Conservation (phyloP, 2,797 vertebrate species). For the Podarcis siculus region DNA sequence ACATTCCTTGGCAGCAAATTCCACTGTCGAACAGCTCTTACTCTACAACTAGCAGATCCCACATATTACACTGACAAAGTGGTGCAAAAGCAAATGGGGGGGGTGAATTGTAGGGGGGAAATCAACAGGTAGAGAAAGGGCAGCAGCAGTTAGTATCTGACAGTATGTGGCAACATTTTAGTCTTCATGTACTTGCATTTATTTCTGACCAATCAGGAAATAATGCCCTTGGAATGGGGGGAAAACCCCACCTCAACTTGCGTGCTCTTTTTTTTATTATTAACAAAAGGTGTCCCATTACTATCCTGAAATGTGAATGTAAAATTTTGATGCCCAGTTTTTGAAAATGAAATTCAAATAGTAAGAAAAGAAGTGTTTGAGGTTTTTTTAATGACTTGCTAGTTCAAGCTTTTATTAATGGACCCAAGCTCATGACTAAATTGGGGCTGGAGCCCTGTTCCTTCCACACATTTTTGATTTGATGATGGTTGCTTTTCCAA, state of each 20-base stretch:
- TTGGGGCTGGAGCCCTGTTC: neutral
- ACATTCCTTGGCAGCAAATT: too few relatives aligned
- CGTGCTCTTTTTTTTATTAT: too few relatives aligned
- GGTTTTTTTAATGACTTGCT: neutral
- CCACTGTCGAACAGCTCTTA: too few relatives aligned
- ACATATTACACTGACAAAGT: neutral
- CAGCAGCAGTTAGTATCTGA: neutral
- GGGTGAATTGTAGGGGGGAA: too few relatives aligned
- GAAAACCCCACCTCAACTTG: neutral
- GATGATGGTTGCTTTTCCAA: neutral
- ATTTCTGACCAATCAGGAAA: neutral
- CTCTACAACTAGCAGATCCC: too few relatives aligned
- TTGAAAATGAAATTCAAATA: neutral
- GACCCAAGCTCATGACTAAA: neutral
- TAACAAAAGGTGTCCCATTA: too few relatives aligned
- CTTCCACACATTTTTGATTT: neutral
- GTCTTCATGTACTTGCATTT: neutral
- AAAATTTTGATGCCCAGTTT: neutral
- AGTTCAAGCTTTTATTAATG: neutral
- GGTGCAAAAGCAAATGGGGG: too few relatives aligned
- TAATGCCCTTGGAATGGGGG: neutral
- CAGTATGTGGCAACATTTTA: neutral
- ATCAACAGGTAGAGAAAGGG: neutral
- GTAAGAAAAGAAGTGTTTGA: neutral
- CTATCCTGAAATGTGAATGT: neutral